Base-by-base conservation (phyloP, 2,113 vertebrate species). In the Oxyruncus cristatus region DNA sequence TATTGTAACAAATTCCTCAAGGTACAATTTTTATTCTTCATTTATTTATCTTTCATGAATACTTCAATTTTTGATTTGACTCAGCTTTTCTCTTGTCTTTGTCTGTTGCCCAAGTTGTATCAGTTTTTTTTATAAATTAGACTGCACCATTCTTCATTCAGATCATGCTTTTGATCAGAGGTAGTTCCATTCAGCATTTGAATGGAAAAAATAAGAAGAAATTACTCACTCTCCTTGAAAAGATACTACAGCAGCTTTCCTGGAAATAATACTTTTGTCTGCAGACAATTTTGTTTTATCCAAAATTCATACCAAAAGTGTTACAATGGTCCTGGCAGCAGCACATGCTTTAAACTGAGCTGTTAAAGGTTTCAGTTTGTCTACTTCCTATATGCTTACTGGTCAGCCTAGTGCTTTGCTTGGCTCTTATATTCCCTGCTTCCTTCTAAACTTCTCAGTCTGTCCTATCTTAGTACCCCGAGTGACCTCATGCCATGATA, bases 1-100 rank as follows among this genome's bases (percentile, higher is more conserved):
- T 41, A 76, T 10, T 62, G 56, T 39, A 70, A 55, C 1, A 12
- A 85, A 91, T 77, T 90, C 66, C 33, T 71, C 37, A 76, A 70
- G 41, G 61, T 83, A 62, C 17, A 65, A 47, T 73, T 88, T 94
- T 91, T 86, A 58, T 70, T 92, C 37, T 84, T 89, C 21, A 71
- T 52, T 93, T 92, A 88, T 94, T 93, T 91, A 49, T 81, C 30
- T 89, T 52, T 26, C 4, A 9, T 70, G 46, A 80, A 85, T 80
- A 66, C 15, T 58, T 77, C 59, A 88, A 14, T 12, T 41, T 66
- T 77, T 87, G 16, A 80, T 74, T 89, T 92, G 46, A 80, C 50
- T 86, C 52, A 78, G 11, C 8, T 89, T 92, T 86, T 70, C 24
- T 24, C 30, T 58, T 70, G 16, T 66, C 49, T 88, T 93, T 90